Conservation (phyloP, 2,797 vertebrate species). For the Gallinago solitaria region DNA sequence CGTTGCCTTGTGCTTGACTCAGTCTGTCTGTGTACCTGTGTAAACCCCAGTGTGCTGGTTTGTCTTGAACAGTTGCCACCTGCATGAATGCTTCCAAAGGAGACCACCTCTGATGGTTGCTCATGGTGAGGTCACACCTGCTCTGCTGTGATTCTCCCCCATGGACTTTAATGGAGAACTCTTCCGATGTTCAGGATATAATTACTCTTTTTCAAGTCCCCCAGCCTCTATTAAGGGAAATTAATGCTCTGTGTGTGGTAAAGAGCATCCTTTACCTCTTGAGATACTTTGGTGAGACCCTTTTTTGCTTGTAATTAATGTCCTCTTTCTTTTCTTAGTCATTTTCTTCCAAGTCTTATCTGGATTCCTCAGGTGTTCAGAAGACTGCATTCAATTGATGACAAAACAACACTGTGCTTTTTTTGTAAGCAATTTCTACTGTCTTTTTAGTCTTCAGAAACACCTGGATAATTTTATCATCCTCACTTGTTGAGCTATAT, state of each 20-base stretch:
- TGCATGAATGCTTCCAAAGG: not conserved
- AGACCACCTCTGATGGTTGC: not conserved
- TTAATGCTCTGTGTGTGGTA: not conserved
- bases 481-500: not conserved
- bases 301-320: not conserved
- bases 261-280: not conserved
- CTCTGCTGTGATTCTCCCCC: not conserved
- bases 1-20: not conserved
- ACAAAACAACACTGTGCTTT: not conserved
- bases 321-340: not conserved
- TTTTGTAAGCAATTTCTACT: not conserved
- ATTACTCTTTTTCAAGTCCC: not conserved
- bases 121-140: rapidly evolving
- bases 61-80: not conserved
- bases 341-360: not conserved
- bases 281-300: not conserved
- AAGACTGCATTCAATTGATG: not conserved
- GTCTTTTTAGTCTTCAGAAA: not conserved
- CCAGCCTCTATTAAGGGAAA: not conserved
- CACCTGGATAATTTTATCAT: not conserved
- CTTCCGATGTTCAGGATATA: not conserved
- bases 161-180: not conserved
- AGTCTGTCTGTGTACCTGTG: not conserved
- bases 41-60: not conserved
- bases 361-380: not conserved